A percentile compares a stretch with the other conserved stretches of the same genome.
phyloP scores from a whole-genome alignment of 2,797 vertebrate species.

The Peromyscus nudipes region DNA sequence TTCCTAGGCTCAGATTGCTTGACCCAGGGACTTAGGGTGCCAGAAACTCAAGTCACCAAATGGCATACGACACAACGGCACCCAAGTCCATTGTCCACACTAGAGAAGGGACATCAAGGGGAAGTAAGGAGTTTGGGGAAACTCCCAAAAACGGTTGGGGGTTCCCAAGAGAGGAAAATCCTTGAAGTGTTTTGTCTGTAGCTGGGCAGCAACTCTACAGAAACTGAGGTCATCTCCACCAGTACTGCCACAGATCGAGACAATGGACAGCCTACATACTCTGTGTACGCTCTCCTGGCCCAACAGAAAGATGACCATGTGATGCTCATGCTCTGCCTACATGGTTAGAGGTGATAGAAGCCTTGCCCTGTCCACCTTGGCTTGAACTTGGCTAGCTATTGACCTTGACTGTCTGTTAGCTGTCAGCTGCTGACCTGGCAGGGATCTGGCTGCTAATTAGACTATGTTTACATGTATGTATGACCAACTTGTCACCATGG shows the following conservation, averaged over 20 bases:
- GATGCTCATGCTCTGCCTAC: neutral
- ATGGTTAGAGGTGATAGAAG: neutral
- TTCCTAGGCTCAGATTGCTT: neutral
- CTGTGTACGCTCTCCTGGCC: too few species aligned
- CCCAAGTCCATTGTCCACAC: neutral
- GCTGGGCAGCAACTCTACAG: neutral
- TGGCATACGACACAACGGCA: too few species aligned
- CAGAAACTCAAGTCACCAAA: neutral
- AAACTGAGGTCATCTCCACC: neutral
- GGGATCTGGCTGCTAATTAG: neutral
- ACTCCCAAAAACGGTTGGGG: neutral
- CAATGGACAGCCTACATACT: neutral
- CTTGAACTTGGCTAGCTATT: neutral
- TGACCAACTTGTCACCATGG: neutral
- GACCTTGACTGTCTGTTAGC: neutral
- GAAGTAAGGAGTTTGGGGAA: neutral
- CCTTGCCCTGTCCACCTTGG: neutral
- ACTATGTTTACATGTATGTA: neutral
- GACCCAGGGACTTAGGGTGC: neutral
- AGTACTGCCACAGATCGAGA: neutral
- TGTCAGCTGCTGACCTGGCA: neutral
- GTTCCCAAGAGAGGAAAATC: neutral
- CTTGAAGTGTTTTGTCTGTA: neutral
- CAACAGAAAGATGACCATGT: too few species aligned
- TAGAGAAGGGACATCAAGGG: neutral